Percentiles rank a stretch among this genome's conserved stretches.
Evolutionary conservation across 2,797 vertebrate species (phyloP).

Genomic region (Sebastes oblongus): DNA sequence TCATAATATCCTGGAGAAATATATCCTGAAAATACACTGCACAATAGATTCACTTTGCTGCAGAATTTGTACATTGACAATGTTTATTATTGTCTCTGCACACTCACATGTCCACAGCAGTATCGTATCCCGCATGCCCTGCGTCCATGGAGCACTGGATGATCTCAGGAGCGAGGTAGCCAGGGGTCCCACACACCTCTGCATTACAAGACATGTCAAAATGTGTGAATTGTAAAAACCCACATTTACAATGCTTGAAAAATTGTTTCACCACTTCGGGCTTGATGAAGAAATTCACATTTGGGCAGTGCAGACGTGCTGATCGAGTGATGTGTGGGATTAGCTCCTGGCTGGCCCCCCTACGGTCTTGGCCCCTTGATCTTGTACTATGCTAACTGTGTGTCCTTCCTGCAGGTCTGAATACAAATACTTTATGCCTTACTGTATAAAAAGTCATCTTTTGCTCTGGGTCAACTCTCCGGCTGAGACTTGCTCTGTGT

Average conservation of each 20-base stretch:
- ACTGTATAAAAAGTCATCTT: no score
- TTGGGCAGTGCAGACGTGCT: no score
- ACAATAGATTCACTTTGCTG: background rate
- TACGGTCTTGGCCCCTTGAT: no score
- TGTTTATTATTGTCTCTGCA: background rate
- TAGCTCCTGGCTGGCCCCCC: fast-evolving
- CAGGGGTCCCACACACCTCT: slow-evolving; percentile 98
- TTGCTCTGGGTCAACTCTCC: fast-evolving
- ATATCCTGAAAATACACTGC: background rate
- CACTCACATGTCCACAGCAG: slow-evolving; percentile 95
- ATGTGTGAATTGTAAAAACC: background rate
- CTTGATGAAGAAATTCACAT: no score
- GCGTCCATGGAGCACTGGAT: slow-evolving; percentile 96
- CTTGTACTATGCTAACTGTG: no score
- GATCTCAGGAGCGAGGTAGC: slow-evolving; percentile 96
- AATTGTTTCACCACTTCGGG: background rate
- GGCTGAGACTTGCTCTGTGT: no score
- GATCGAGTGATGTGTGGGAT: no score
- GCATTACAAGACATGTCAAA: slow-evolving; percentile 12
- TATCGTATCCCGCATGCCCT: slow-evolving; percentile 87
- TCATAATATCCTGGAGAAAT: background rate
- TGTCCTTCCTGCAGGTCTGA: no score
- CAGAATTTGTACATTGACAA: background rate
- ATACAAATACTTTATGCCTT: no score
- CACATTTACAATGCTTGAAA: background rate